Percentiles rank a stretch among this genome's conserved stretches.
Evolutionary conservation across 2,113 vertebrate species (phyloP).

Genomic region (Melanotaenia duboulayi): DNA sequence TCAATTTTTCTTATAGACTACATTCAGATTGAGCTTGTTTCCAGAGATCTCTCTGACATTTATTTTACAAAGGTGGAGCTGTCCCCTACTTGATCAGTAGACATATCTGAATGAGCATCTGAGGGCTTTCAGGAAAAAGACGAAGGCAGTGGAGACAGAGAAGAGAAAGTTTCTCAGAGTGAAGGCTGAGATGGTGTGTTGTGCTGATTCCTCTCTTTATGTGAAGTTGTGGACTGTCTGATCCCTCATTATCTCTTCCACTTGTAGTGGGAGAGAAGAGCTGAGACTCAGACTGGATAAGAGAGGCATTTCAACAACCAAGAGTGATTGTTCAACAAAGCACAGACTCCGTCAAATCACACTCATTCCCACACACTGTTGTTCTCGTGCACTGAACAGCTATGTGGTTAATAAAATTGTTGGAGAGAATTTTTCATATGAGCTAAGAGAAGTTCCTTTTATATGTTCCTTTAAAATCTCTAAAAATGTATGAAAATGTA

Average conservation of each 20-base stretch:
- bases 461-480: constrained; percentile 52
- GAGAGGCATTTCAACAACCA: constrained; percentile 73
- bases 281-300: constrained; percentile 55
- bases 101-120: constrained; percentile 54
- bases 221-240: constrained; percentile 67
- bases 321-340: constrained; percentile 76
- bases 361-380: constrained; percentile 65
- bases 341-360: constrained; percentile 68
- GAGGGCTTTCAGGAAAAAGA: constrained; percentile 39
- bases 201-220: constrained; percentile 61
- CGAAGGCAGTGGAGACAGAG: constrained; percentile 30
- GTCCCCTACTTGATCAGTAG: constrained; percentile 64
- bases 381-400: constrained; percentile 50
- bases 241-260: constrained; percentile 72
- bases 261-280: constrained; percentile 52
- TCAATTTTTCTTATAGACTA: constrained; percentile 49
- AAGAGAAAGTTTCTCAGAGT: constrained; percentile 63
- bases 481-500: constrained; percentile 49
- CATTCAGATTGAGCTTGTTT: constrained; percentile 52
- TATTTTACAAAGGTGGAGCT: constrained; percentile 45
- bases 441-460: constrained; percentile 58
- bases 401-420: constrained; percentile 8
- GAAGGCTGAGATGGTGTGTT: constrained; percentile 47
- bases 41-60: constrained; percentile 36
- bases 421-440: constrained; percentile 27